These are phyloP conservation scores for Idaea aversata DNA, from an alignment of 2,888 invertebrate genomes.

Conservation along the genomic window DNA sequence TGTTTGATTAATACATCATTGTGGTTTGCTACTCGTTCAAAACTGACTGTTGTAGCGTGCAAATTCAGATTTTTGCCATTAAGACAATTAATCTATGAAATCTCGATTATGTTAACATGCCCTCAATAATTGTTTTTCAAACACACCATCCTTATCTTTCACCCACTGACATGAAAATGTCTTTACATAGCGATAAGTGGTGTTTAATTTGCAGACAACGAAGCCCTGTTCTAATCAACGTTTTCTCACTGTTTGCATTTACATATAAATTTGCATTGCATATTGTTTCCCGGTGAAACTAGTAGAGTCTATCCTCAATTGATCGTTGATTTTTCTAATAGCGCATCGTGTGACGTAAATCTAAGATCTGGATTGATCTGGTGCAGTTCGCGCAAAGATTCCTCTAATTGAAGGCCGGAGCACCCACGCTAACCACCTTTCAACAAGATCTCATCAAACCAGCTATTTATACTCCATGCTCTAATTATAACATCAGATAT, in stretches of 20 bases:
- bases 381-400: slow-evolving; percentile 50
- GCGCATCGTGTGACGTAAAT: slow-evolving; percentile 39
- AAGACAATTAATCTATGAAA: slow-evolving; percentile 26
- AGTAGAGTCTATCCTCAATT: slow-evolving; percentile 37
- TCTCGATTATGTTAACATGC: slow-evolving; percentile 35
- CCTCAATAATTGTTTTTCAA: slow-evolving; percentile 49
- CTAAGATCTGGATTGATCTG: slow-evolving; percentile 49
- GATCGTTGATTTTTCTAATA: slow-evolving; percentile 36
- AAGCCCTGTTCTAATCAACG: slow-evolving; percentile 37
- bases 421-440: slow-evolving; percentile 56
- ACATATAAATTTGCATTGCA: slow-evolving; percentile 22
- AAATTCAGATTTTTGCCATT: not conserved
- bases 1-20: slow-evolving; percentile 40
- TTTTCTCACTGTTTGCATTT: slow-evolving; percentile 41
- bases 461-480: slow-evolving; percentile 59
- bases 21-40: slow-evolving; percentile 60
- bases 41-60: slow-evolving; percentile 18
- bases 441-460: slow-evolving; percentile 54
- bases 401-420: slow-evolving; percentile 63
- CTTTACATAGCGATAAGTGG: slow-evolving; percentile 46
- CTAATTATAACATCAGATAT: slow-evolving; percentile 63
- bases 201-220: slow-evolving; percentile 46
- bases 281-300: not conserved
- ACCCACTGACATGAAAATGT: slow-evolving; percentile 60
- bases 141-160: slow-evolving; percentile 57